Base-by-base conservation (phyloP, 2,113 vertebrate species). In the Chloebia gouldiae region DNA sequence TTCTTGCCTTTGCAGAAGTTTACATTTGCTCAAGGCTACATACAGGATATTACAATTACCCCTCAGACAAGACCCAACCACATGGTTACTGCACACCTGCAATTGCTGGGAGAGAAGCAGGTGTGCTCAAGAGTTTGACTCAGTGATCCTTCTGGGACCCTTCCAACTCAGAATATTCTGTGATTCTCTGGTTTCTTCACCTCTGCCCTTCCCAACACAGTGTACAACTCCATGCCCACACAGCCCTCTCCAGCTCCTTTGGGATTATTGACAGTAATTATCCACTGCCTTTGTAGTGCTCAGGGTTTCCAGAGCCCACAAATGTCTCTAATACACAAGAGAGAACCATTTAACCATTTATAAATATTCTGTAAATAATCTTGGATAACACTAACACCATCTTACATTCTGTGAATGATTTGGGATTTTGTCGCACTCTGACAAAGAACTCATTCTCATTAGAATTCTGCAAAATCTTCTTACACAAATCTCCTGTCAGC, bases 401-500 rank as follows among this genome's bases (percentile, higher is more conserved):
- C 73, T 79, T 90, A 81, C 66, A 65, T 39, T 82, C 73, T 33
- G 71, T 24, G 61, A 91, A 69, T 22, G 70, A 73, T 35, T 53
- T 10, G 10, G 89, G 91, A 87, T 80, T 94, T 85, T 54, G 53
- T 53, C 0, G 0, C 1, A 0, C 0, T 0, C 70, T 35, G 53
- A 91, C 91, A 94, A 93, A 91, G 80, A 57, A 35, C 16, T 76
- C 57, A 60, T 87, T 93, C 86, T 90, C 83, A 69, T 89, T 91
- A 82, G 81, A 91, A 91, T 87, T 76, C 85, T 3, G 27, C 35
- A 65, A 93, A 96, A 94, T 91, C 95, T 92, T 91, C 92, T 96
- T 93, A 95, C 27, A 63, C 73, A 95, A 90, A 95, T 96, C 91
- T 95, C 77, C 81, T 89, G 91, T 87, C 89, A 79, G 86, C 84